Evolutionary conservation across 1,140 invertebrate genomes (phyloP).

Genomic region (Bacillus rossius): DNA sequence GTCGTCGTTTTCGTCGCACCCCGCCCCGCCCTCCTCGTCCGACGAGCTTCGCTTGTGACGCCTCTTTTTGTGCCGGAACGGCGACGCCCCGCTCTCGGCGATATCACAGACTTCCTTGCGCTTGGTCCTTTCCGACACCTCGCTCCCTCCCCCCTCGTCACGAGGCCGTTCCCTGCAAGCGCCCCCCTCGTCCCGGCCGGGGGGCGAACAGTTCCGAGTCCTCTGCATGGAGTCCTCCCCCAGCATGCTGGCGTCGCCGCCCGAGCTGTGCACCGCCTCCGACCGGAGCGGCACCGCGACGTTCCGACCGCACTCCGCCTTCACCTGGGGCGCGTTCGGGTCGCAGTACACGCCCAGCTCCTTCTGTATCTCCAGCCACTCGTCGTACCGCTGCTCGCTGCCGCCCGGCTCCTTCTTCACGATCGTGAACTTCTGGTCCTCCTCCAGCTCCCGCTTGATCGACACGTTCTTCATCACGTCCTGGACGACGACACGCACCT

Average conservation of each 20-base stretch:
- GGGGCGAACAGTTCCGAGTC: too few relatives aligned
- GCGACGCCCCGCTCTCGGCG: background rate
- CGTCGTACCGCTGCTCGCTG: constrained; percentile 47
- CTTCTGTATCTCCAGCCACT: constrained; percentile 63
- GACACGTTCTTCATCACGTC: constrained; percentile 21
- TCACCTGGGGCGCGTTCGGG: background rate
- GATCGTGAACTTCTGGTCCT: constrained; percentile 41
- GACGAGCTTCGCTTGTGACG: constrained; percentile 8
- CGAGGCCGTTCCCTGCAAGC: background rate
- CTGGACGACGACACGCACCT: constrained; percentile 22
- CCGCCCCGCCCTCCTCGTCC: background rate
- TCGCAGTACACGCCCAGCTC: constrained; percentile 50
- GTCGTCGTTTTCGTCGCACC: constrained; percentile 49
- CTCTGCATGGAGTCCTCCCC: too few relatives aligned
- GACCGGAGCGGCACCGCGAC: background rate
- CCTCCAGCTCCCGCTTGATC: constrained; percentile 34
- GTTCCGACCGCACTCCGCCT: background rate
- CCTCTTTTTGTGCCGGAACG: constrained; percentile 5
- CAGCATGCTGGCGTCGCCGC: too few relatives aligned
- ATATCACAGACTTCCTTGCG: constrained; percentile 12
- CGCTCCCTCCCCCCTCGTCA: constrained; percentile 8
- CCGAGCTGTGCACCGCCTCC: background rate
- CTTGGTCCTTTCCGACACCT: background rate
- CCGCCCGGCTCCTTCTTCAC: constrained; percentile 39
- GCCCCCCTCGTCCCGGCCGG: too few relatives aligned